These are phyloP conservation scores for Syrmaticus mikado DNA, from an alignment of 2,113 vertebrate genomes.

Conservation along the genomic window DNA sequence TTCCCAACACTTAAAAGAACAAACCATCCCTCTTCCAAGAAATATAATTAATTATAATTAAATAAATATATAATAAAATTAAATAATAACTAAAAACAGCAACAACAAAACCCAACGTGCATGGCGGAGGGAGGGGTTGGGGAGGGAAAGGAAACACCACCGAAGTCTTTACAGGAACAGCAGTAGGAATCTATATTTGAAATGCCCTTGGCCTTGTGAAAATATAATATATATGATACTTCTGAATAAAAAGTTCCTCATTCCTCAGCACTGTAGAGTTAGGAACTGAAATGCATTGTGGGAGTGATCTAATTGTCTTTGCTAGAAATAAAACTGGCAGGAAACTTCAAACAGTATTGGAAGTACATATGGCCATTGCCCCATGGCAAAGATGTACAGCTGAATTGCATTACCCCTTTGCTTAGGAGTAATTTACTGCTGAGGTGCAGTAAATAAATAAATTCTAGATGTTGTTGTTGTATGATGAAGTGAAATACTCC, in stretches of 20 bases:
- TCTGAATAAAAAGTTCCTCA: not conserved
- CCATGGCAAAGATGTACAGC: not conserved
- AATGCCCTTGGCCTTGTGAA: not conserved
- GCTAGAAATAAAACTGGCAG: not conserved
- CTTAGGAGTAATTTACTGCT: not conserved
- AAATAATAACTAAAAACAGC: too few species aligned
- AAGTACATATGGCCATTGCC: not conserved
- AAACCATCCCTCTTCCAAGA: too few species aligned
- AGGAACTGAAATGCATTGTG: not conserved
- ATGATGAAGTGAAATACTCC: not conserved
- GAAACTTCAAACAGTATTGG: not conserved
- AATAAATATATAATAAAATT: too few species aligned
- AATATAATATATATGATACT: not conserved
- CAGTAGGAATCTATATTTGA: constrained; percentile 5
- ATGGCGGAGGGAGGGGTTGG: too few species aligned
- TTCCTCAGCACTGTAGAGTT: not conserved
- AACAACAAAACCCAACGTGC: too few species aligned
- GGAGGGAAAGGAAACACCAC: not conserved
- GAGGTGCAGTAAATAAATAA: not conserved
- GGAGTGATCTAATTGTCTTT: not conserved
- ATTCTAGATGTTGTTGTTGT: not conserved
- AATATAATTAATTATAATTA: too few species aligned
- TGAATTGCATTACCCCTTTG: not conserved
- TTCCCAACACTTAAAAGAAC: too few species aligned
- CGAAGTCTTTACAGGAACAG: not conserved